Conservation (phyloP, 2,113 vertebrate genomes). For the Urocitellus parryii region DNA sequence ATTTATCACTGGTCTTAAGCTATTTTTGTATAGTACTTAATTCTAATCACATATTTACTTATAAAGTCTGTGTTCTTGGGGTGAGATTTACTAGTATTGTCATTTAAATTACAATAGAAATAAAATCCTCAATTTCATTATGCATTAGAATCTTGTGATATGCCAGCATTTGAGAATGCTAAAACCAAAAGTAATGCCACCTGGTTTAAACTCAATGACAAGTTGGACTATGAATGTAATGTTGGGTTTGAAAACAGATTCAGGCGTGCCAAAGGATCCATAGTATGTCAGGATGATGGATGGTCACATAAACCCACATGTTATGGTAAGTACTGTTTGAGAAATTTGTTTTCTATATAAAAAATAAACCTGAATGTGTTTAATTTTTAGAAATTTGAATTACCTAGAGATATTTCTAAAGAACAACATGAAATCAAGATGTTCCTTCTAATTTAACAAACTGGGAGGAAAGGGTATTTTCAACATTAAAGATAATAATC, state of each 20-base stretch:
- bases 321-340: conserved; percentile 71
- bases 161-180: conserved; percentile 6
- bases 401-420: not conserved
- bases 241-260: conserved; percentile 77
- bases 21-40: not conserved
- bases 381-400: not conserved
- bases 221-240: conserved; percentile 80
- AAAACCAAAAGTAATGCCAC: not conserved
- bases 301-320: conserved; percentile 80
- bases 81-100: not conserved
- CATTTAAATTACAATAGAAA: not conserved
- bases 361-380: not conserved
- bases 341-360: not conserved
- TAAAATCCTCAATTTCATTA: conserved; percentile 36
- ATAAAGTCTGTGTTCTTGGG: not conserved
- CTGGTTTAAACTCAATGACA: conserved; percentile 76
- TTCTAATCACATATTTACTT: not conserved
- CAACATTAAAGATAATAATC: not conserved
- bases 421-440: not conserved
- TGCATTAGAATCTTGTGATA: conserved; percentile 81
- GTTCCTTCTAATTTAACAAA: not conserved
- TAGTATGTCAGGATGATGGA: conserved; percentile 70
- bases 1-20: not conserved
- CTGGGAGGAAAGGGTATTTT: not conserved
- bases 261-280: conserved; percentile 45